Evolutionary conservation across 2,113 vertebrate genomes (phyloP).

Genomic region (Megaceryle maxima): DNA sequence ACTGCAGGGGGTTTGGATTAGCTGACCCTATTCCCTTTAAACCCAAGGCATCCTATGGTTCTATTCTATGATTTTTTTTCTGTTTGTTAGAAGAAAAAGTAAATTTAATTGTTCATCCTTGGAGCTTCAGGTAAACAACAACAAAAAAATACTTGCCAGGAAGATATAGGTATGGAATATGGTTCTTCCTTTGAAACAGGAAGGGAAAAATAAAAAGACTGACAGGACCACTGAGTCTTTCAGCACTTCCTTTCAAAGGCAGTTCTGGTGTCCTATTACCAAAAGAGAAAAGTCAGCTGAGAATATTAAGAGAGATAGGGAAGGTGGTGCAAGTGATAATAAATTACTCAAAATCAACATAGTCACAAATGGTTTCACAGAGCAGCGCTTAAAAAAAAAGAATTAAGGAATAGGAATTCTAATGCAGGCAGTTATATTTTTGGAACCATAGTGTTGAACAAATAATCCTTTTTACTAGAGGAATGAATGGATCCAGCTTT

Average conservation of each 20-base stretch:
- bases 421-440: slow-evolving; percentile 30
- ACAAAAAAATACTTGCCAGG: neutral
- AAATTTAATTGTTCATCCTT: neutral
- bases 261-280: neutral
- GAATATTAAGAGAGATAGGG: neutral
- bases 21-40: no score
- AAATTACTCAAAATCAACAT: slow-evolving; percentile 34
- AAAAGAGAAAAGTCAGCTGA: neutral
- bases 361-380: slow-evolving; percentile 46
- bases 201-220: neutral
- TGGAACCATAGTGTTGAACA: neutral
- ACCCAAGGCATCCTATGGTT: no score
- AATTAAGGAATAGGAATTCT: neutral
- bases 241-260: slow-evolving; percentile 17
- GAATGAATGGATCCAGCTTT: neutral
- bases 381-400: neutral
- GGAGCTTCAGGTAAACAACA: neutral
- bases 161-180: neutral
- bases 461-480: neutral
- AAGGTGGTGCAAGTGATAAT: slow-evolving; percentile 42
- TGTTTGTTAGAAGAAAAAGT: neutral
- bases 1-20: no score
- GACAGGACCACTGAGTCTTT: neutral
- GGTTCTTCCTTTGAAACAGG: neutral
- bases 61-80: neutral